These are phyloP conservation scores for Cebidichthys violaceus DNA, from an alignment of 2,113 vertebrate genomes.

Conservation along the genomic window DNA sequence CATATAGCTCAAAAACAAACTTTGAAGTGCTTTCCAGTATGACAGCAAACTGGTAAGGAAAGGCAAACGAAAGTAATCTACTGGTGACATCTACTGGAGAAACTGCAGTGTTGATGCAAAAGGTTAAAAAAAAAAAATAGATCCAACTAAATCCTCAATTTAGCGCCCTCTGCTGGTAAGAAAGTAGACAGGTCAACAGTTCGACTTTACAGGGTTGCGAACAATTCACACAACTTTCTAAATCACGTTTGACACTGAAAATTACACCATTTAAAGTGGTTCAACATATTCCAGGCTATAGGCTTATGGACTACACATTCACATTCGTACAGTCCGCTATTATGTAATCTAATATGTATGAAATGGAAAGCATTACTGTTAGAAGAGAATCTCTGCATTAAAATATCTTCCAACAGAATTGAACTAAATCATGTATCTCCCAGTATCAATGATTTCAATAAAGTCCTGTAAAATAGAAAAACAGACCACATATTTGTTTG, in stretches of 20 bases:
- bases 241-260: not conserved
- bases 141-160: not conserved
- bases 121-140: not conserved
- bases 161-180: constrained; percentile 42
- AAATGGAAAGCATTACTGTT: not conserved
- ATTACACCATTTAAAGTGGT: not conserved
- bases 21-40: not conserved
- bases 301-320: not conserved
- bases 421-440: not conserved
- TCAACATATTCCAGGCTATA: not conserved
- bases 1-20: not conserved
- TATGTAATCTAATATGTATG: not conserved
- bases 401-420: not conserved
- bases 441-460: not conserved
- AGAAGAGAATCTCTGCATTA: not conserved
- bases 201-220: not conserved
- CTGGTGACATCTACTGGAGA: constrained; percentile 61
- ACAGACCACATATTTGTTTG: not conserved
- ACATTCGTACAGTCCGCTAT: not conserved
- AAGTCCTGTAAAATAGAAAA: not conserved
- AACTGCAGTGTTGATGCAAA: not conserved
- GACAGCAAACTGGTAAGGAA: not conserved
- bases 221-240: not conserved
- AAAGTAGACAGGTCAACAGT: too few species aligned
- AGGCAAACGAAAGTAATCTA: not conserved